Evolutionary conservation across 2,113 vertebrate species (phyloP).

Genomic region (Oceanites oceanicus): DNA sequence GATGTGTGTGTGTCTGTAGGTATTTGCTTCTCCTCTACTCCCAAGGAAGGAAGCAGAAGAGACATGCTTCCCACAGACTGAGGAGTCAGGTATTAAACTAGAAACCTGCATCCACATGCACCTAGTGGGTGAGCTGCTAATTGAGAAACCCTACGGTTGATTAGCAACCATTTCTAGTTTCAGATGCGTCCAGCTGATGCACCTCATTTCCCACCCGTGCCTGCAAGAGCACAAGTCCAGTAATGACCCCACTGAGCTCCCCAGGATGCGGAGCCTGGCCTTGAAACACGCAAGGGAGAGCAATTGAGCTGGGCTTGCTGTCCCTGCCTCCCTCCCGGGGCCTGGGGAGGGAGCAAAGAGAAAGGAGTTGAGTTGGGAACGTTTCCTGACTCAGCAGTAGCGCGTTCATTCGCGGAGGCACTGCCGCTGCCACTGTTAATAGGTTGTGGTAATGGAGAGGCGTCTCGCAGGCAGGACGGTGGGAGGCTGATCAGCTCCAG

Average conservation of each 20-base stretch:
- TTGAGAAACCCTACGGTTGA: neutral
- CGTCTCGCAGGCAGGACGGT: neutral
- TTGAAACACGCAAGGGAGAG: neutral
- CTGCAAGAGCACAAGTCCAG: neutral
- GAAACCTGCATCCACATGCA: neutral
- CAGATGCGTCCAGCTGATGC: neutral
- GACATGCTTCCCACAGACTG: neutral
- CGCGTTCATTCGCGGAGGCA: neutral
- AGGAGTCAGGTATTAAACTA: neutral
- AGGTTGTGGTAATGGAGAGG: constrained; percentile 44
- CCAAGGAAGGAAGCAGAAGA: neutral
- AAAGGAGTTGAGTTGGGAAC: neutral
- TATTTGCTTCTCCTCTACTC: neutral
- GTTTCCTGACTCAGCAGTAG: constrained; percentile 49
- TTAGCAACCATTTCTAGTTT: neutral
- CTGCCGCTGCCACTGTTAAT: constrained; percentile 31
- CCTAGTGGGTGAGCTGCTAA: neutral
- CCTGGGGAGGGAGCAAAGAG: neutral
- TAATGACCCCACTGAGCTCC: neutral
- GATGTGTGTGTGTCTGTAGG: too few species aligned
- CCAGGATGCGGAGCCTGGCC: neutral
- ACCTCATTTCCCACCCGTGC: neutral
- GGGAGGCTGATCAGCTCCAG: constrained; percentile 42
- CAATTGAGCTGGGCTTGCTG: neutral
- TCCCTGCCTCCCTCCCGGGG: neutral